A percentile compares a stretch with the other conserved stretches of the same genome.
Conservation (phyloP, 2,797 vertebrate species). For the Vultur gryphus region DNA sequence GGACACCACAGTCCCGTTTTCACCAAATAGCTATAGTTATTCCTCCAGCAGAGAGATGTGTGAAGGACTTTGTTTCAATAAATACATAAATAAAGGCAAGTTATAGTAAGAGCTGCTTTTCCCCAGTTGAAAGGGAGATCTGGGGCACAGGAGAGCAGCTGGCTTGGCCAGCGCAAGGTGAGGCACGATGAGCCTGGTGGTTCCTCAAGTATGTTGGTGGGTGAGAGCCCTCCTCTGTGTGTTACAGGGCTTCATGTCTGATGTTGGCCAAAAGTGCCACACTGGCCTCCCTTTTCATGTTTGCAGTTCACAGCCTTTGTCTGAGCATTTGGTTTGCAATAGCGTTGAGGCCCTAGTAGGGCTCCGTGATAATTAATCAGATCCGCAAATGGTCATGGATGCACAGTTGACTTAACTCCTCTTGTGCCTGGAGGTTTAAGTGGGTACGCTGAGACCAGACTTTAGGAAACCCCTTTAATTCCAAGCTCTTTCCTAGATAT, state of each 20-base stretch:
- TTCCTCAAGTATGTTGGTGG: neutral
- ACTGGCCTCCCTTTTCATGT: neutral
- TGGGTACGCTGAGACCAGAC: neutral
- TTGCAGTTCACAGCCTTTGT: neutral
- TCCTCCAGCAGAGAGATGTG: neutral
- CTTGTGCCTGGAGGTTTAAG: neutral
- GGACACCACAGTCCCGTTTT: neutral
- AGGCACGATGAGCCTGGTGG: rapidly evolving
- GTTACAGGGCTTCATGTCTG: neutral
- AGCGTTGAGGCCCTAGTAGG: neutral
- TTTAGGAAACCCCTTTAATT: neutral
- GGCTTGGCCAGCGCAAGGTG: neutral
- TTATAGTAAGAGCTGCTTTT: neutral
- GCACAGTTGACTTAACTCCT: neutral
- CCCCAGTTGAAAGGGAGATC: neutral
- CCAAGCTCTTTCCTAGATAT: neutral
- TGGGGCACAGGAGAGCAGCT: neutral
- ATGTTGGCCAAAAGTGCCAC: neutral
- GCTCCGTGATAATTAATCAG: neutral
- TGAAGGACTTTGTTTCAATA: neutral
- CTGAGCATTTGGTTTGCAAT: neutral
- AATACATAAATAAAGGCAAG: neutral
- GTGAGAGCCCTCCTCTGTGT: neutral
- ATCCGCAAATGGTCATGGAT: neutral
- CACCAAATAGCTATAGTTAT: neutral